Evolutionary conservation across 2,888 invertebrate genomes (phyloP).

Genomic region (Hemistola chrysoprasaria): DNA sequence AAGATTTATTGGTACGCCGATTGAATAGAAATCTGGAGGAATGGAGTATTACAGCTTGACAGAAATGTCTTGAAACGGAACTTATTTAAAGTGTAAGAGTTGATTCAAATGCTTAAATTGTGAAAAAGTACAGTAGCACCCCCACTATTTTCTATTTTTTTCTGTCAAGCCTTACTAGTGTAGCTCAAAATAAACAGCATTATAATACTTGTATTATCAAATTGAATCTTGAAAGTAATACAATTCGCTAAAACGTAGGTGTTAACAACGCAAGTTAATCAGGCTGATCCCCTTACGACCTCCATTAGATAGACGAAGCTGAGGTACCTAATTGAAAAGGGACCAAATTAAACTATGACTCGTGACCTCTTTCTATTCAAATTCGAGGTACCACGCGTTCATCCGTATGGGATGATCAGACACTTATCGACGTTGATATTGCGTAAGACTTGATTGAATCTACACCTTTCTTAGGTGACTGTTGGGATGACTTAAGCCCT

Average conservation of each 20-base stretch:
- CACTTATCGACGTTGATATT: conserved; percentile 55
- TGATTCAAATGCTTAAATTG: too few relatives aligned
- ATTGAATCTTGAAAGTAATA: conserved; percentile 48
- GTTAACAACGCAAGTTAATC: conserved; percentile 73
- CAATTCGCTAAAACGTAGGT: conserved; percentile 43
- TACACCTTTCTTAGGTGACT: conserved; percentile 29
- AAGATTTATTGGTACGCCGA: too few relatives aligned
- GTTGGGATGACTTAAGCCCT: too few relatives aligned
- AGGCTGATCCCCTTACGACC: conserved; percentile 71
- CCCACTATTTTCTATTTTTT: too few relatives aligned
- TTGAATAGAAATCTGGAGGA: too few relatives aligned
- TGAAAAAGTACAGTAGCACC: too few relatives aligned
- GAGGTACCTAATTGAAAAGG: conserved; percentile 76
- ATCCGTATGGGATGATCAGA: conserved; percentile 48
- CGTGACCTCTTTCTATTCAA: conserved; percentile 80
- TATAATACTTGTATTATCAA: conserved; percentile 29
- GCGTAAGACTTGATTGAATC: conserved; percentile 50
- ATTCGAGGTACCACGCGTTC: conserved; percentile 57
- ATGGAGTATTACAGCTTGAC: too few relatives aligned
- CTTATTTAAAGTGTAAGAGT: too few relatives aligned
- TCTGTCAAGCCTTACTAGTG: conserved; percentile 16
- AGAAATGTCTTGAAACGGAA: too few relatives aligned
- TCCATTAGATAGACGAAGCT: conserved; percentile 71
- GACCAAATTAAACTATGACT: conserved; percentile 69
- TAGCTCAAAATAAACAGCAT: conserved; percentile 14